Percentiles rank a stretch among this genome's conserved stretches.
phyloP scores from a whole-genome alignment of 2,113 vertebrate genomes.

The Rhabdornis inornatus region DNA sequence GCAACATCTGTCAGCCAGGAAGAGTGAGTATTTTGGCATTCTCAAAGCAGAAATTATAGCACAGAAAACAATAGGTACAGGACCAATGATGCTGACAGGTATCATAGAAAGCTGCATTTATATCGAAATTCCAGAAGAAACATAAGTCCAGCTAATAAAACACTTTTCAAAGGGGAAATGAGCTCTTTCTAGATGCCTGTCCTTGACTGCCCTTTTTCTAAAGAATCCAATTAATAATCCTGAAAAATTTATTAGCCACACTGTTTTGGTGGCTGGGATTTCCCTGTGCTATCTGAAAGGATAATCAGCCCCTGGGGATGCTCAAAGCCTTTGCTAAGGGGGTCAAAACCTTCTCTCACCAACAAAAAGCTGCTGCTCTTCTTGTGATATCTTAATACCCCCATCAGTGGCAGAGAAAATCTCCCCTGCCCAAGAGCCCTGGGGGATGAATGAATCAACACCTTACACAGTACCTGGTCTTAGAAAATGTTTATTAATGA shows the following conservation, averaged over 20 bases:
- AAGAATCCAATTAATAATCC: background rate
- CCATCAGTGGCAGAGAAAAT: background rate
- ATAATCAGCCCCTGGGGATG: background rate
- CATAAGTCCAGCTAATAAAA: background rate
- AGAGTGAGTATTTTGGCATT: background rate
- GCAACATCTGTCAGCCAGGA: background rate
- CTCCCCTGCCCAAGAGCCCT: background rate
- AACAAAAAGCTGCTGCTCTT: background rate
- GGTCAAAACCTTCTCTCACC: background rate
- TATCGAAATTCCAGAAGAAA: background rate
- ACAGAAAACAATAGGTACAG: background rate
- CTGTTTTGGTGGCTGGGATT: background rate
- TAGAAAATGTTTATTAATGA: background rate
- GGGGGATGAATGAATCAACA: background rate
- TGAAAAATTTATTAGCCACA: background rate
- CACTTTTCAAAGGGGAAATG: background rate
- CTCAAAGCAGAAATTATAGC: background rate
- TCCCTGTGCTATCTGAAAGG: background rate
- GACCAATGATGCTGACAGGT: background rate
- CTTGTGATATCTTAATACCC: background rate
- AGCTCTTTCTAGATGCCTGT: background rate
- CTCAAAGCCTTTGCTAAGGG: background rate
- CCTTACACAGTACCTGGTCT: background rate
- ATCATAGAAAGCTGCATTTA: background rate
- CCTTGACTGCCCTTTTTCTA: constrained; percentile 36